Conservation (phyloP, 2,113 vertebrate genomes). For the Melanocharis versteri region DNA sequence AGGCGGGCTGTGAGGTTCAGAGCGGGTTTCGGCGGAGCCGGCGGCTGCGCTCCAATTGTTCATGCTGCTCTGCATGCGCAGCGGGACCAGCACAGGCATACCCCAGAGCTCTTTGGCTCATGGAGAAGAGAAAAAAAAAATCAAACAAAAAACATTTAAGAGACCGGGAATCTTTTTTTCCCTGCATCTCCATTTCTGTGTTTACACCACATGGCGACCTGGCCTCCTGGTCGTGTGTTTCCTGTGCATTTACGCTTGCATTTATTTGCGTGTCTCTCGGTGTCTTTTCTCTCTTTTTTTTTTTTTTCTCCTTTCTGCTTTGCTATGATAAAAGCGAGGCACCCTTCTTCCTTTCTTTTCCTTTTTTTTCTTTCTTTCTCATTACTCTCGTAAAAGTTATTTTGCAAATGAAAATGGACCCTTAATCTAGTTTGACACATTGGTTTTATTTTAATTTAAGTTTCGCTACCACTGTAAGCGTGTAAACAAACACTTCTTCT, state of each 20-base stretch:
- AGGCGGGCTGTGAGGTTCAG: background rate
- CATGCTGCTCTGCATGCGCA: background rate
- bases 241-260: background rate
- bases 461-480: background rate
- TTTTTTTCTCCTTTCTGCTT: background rate
- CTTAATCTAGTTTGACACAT: background rate
- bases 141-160: background rate
- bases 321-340: background rate
- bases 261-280: background rate
- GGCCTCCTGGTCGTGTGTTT: background rate
- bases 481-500: conserved; percentile 51
- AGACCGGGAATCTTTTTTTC: background rate
- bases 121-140: background rate
- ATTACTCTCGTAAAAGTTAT: background rate
- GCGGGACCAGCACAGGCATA: background rate
- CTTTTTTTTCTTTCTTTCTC: background rate
- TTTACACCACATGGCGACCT: conserved; percentile 4
- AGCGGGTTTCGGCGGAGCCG: background rate
- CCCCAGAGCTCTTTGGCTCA: background rate
- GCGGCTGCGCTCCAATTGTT: background rate
- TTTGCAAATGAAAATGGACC: background rate
- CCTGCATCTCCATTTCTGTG: background rate
- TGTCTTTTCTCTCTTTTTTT: too few relatives aligned
- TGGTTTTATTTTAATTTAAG: conserved; percentile 44
- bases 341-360: background rate